These are phyloP conservation scores for Carassius auratus DNA, from an alignment of 2,113 vertebrate species.

Conservation along the genomic window DNA sequence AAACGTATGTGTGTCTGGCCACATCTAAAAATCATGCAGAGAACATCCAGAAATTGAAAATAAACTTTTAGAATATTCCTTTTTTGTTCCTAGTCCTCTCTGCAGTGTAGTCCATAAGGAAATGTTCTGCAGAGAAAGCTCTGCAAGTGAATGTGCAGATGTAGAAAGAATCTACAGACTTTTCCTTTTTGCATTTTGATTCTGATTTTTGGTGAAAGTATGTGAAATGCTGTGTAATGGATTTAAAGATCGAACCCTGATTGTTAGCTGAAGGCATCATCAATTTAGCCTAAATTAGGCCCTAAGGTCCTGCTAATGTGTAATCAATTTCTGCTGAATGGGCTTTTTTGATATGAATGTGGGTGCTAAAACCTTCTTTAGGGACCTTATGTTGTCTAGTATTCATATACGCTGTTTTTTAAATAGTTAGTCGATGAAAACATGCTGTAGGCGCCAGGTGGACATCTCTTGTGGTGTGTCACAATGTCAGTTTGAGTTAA, in stretches of 20 bases:
- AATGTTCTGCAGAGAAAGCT: background rate
- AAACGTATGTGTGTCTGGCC: background rate
- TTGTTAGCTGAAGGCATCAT: background rate
- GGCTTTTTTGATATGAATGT: constrained; percentile 2
- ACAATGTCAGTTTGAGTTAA: background rate
- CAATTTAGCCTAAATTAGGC: background rate
- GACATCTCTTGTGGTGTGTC: background rate
- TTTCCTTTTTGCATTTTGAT: background rate
- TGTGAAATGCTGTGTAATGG: background rate
- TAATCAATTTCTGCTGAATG: background rate
- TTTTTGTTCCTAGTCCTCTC: constrained; percentile 1
- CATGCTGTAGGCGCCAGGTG: background rate
- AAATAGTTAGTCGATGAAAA: background rate
- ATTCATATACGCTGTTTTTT: background rate
- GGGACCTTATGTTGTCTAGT: background rate
- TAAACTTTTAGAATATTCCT: background rate
- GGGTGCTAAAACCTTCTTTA: background rate
- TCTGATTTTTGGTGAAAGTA: background rate
- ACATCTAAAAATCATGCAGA: background rate
- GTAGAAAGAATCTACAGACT: background rate
- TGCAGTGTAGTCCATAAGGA: background rate
- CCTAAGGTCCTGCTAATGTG: background rate
- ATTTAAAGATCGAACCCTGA: background rate
- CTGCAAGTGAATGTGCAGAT: background rate
- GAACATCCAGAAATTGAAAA: constrained; percentile 1